A percentile compares a stretch with the other conserved stretches of the same genome.
Conservation (phyloP, 2,888 invertebrate genomes). For the Spialia ferax region DNA sequence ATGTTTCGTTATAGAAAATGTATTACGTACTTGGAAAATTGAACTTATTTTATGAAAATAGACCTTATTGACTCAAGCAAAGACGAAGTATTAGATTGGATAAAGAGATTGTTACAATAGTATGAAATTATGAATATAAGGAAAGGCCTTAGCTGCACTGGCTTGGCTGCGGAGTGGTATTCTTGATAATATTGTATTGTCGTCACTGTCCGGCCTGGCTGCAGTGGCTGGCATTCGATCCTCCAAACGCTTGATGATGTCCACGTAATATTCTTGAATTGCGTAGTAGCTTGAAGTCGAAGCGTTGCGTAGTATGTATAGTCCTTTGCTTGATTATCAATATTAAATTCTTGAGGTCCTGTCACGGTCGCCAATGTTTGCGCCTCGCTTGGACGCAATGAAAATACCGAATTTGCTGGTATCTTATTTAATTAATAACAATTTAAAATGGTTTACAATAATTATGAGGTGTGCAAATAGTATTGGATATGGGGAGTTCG, state of each 20-base stretch:
- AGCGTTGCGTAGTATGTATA: background rate
- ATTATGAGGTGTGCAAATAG: too few relatives aligned
- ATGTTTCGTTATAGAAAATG: too few relatives aligned
- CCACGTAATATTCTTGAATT: background rate
- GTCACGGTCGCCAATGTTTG: background rate
- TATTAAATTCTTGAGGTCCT: background rate
- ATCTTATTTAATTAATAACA: too few relatives aligned
- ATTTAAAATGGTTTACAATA: too few relatives aligned
- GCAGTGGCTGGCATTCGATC: background rate
- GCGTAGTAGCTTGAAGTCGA: background rate
- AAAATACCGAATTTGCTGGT: too few relatives aligned
- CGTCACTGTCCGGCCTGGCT: background rate
- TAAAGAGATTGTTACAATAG: background rate
- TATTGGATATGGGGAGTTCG: too few relatives aligned
- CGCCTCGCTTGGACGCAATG: background rate
- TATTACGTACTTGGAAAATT: background rate
- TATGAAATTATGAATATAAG: background rate
- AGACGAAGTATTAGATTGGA: background rate
- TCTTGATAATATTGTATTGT: background rate
- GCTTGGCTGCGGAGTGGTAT: background rate
- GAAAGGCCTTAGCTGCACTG: background rate
- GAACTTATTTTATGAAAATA: background rate
- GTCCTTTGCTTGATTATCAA: too few relatives aligned
- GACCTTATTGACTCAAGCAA: slow-evolving; percentile 4
- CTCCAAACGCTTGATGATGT: background rate